Evolutionary conservation across 1,140 invertebrate genomes (phyloP).

Genomic region (Callitettix versicolor): DNA sequence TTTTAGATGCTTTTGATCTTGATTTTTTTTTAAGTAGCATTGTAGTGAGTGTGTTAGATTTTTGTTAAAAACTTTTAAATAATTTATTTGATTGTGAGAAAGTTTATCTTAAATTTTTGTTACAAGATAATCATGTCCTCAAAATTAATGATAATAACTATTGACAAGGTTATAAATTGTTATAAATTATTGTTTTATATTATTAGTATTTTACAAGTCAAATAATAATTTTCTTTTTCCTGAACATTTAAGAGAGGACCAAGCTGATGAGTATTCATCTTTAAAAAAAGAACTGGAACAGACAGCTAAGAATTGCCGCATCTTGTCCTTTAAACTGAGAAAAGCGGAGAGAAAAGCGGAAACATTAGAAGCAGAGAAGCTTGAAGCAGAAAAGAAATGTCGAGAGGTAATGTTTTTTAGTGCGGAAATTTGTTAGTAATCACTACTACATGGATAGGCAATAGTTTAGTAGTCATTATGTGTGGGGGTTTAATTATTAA

Average conservation of each 20-base stretch:
- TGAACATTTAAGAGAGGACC: conserved; percentile 94
- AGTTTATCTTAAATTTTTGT: no score
- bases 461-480: neutral
- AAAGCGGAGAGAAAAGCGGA: conserved; percentile 89
- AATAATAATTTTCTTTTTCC: no score
- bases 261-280: conserved; percentile 93
- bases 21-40: no score
- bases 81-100: no score
- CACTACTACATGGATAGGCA: neutral
- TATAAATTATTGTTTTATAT: no score
- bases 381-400: conserved; percentile 54
- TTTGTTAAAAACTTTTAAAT: no score
- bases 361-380: conserved; percentile 76
- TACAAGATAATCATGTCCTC: no score
- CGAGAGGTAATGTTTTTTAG: conserved; percentile 44
- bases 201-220: no score
- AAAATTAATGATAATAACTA: no score
- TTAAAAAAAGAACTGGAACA: conserved; percentile 87
- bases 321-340: conserved; percentile 94
- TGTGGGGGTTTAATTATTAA: neutral
- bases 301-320: conserved; percentile 95
- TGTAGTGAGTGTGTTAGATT: no score
- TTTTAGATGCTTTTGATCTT: no score
- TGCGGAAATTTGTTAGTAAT: conserved; percentile 14
- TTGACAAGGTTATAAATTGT: no score